Evolutionary conservation across 2,797 vertebrate genomes (phyloP), one percentile per base, ranked within the genome.

Genomic region (Pipistrellus pygmaeus): DNA sequence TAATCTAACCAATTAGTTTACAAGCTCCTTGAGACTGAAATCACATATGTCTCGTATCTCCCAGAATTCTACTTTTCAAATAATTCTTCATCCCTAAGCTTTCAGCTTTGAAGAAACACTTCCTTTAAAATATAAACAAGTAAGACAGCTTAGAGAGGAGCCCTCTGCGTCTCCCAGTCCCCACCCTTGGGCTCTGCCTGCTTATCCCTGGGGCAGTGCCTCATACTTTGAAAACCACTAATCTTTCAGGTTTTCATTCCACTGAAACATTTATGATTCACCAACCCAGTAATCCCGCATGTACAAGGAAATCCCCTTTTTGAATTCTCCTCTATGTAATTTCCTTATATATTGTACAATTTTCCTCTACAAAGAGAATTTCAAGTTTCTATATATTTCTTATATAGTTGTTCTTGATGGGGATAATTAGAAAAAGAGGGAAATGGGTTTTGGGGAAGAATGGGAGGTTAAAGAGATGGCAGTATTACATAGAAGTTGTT

Each of bases 331-430:
- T 75, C 27, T 73, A 18, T 91, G 35, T 80, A n/a, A 91, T 89
- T 95, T 96, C 76, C 89, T 95, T 92, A 48, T 92, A 75, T 27
- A n/a, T n/a, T n/a, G n/a, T n/a, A 7, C 46, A 44, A 81, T 62
- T 97, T 89, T 62, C 32, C 30, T 83, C 62, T 12, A 48, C 23
- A 41, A 1, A 64, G 20, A 84, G 27, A 78, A 88, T 69, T 75
- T 92, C 13, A 92, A 68, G 64, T 60, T 96, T 91, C n/a, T 91
- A 6, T 82, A n/a, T 66, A n/a, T 41, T 68, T 88, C 18, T 41
- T 41, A 41, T 41, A 41, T 38, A 88, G 55, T 82, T 46, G 64
- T 86, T 89, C 46, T 55, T 73, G 5, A 85, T 88, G 6, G 14
- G 11, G 8, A 66, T 91, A 76, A 66, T 62, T 85, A 48, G 46